phyloP scores from a whole-genome alignment of 1,140 invertebrate genomes.

The Hyphantria cunea region DNA sequence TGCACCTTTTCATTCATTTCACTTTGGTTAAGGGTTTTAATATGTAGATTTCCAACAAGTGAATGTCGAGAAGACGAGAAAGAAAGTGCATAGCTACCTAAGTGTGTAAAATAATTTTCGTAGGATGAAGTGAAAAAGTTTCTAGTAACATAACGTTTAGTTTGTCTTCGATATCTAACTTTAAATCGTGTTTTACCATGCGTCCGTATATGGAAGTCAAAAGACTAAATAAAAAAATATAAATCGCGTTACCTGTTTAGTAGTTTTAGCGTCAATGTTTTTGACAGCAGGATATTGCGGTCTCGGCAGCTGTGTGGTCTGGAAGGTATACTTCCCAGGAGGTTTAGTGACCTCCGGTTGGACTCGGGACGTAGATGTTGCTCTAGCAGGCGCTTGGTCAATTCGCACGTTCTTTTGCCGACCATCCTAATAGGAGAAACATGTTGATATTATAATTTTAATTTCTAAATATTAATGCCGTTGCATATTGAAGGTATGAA shows the following conservation, averaged over 20 bases:
- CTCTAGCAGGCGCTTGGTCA: conserved; percentile 21
- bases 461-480: neutral
- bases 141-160: too few relatives aligned
- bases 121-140: too few relatives aligned
- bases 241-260: conserved; percentile 84
- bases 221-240: too few relatives aligned
- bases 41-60: too few relatives aligned
- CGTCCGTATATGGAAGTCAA: too few relatives aligned
- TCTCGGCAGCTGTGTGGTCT: conserved; percentile 87
- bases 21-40: too few relatives aligned
- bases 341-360: conserved; percentile 49
- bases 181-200: too few relatives aligned
- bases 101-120: too few relatives aligned
- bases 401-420: conserved; percentile 38
- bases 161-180: too few relatives aligned
- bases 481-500: neutral
- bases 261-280: conserved; percentile 85
- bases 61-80: too few relatives aligned
- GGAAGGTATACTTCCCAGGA: conserved; percentile 86
- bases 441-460: neutral
- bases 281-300: conserved; percentile 86
- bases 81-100: too few relatives aligned
- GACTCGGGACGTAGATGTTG: conserved; percentile 37
- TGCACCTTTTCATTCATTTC: too few relatives aligned
- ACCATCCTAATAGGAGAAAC: conserved; percentile 44